Percentiles rank a stretch among this genome's conserved stretches.
Conservation (phyloP, 2,113 vertebrate genomes). For the Rhinoderma darwinii region DNA sequence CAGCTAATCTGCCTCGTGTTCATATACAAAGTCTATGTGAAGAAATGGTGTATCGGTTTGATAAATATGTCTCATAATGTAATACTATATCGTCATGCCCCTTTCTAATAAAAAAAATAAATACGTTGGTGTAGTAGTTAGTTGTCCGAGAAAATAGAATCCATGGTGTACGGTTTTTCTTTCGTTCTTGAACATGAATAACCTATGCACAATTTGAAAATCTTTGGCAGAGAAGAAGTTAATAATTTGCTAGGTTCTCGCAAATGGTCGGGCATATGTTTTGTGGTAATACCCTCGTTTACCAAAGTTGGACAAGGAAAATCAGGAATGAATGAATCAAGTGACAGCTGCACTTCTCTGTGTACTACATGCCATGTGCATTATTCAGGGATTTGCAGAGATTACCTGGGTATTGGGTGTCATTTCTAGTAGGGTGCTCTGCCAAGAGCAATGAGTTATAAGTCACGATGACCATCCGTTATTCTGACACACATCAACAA, state of each 20-base stretch:
- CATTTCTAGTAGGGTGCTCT: not conserved
- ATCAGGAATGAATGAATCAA: slow-evolving; percentile 43
- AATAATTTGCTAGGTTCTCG: not conserved
- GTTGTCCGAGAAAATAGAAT: too few species aligned
- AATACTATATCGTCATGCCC: too few species aligned
- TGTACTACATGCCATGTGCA: not conserved
- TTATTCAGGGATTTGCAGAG: slow-evolving; percentile 40
- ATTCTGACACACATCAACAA: slow-evolving; percentile 15
- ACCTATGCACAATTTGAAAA: not conserved
- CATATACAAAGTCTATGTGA: too few species aligned
- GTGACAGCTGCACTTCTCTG: slow-evolving; percentile 46
- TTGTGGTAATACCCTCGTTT: slow-evolving; percentile 1
- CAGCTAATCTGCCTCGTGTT: too few species aligned
- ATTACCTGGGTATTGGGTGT: slow-evolving; percentile 52
- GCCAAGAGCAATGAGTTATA: slow-evolving; percentile 9
- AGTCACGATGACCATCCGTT: slow-evolving; percentile 24
- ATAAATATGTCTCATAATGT: too few species aligned
- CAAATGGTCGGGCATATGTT: not conserved
- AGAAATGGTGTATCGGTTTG: too few species aligned
- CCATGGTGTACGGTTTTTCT: not conserved
- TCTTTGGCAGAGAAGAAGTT: not conserved
- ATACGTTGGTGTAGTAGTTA: too few species aligned
- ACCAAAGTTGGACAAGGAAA: slow-evolving; percentile 6
- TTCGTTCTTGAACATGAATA: not conserved
- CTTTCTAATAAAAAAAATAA: too few species aligned